Percentiles rank a stretch among this genome's conserved stretches.
phyloP scores from a whole-genome alignment of 2,888 invertebrate genomes.

The Corythucha ciliata region DNA sequence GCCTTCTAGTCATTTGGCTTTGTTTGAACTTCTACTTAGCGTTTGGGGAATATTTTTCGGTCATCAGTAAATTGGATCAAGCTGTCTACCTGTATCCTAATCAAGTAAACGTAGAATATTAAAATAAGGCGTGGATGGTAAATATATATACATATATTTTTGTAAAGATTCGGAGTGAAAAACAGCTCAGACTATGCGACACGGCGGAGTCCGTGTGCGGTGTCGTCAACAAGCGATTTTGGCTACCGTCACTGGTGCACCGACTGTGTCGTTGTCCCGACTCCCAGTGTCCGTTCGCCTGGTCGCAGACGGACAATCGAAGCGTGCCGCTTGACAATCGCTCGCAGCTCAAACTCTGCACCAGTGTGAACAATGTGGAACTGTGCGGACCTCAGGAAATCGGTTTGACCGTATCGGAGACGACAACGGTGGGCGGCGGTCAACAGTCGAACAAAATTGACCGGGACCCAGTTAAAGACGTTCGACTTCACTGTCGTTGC shows the following conservation, averaged over 20 bases:
- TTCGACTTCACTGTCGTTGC: slow-evolving; percentile 40
- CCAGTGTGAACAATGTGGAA: slow-evolving; percentile 41
- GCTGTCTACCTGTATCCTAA: slow-evolving; percentile 32
- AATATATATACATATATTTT: neutral
- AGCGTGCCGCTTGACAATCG: slow-evolving; percentile 50
- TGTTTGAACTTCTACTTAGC: too few relatives aligned
- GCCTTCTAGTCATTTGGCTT: too few relatives aligned
- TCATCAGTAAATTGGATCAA: slow-evolving; percentile 29
- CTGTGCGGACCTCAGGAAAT: slow-evolving; percentile 42
- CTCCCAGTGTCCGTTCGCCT: slow-evolving; percentile 45
- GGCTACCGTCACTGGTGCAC: slow-evolving; percentile 50
- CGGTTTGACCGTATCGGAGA: slow-evolving; percentile 41
- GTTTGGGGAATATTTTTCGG: too few relatives aligned
- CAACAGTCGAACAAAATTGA: slow-evolving; percentile 40
- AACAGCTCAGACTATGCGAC: slow-evolving; percentile 49
- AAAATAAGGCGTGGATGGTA: neutral
- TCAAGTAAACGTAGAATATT: slow-evolving; percentile 24
- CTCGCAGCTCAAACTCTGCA: slow-evolving; percentile 53
- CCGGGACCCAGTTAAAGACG: slow-evolving; percentile 8
- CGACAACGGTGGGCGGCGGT: slow-evolving; percentile 42
- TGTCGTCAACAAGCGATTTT: slow-evolving; percentile 48
- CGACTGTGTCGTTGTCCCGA: slow-evolving; percentile 53
- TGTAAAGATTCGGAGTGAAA: slow-evolving; percentile 41
- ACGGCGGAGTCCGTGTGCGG: slow-evolving; percentile 46
- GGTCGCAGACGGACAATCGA: slow-evolving; percentile 41